These are phyloP conservation scores for Acridotheres tristis DNA, from an alignment of 2,797 vertebrate species.

Conservation along the genomic window DNA sequence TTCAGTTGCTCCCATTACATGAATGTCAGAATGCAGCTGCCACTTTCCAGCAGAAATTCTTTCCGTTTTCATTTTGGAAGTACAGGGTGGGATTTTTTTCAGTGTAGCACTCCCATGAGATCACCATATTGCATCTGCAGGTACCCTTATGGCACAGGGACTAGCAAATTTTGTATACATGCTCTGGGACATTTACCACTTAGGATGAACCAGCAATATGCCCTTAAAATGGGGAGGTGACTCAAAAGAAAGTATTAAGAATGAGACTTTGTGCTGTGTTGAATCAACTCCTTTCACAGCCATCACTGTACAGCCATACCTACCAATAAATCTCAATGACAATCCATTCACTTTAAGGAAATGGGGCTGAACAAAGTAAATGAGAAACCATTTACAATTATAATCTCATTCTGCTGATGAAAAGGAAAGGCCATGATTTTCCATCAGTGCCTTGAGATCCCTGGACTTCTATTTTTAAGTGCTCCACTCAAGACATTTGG, in stretches of 20 bases:
- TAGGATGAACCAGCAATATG: not conserved
- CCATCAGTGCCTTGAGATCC: not conserved
- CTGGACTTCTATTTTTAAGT: not conserved
- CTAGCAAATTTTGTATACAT: not conserved
- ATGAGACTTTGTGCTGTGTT: not conserved
- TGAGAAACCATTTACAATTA: constrained; percentile 5
- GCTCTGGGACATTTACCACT: not conserved
- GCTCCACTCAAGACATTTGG: not conserved
- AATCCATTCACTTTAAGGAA: not conserved
- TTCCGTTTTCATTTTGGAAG: constrained; percentile 62
- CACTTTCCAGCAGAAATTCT: constrained; percentile 73
- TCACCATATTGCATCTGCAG: constrained; percentile 13
- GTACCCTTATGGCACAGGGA: not conserved
- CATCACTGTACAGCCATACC: not conserved
- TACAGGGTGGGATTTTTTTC: not conserved
- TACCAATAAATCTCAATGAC: not conserved
- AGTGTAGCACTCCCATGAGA: constrained; percentile 31
- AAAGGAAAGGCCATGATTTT: not conserved
- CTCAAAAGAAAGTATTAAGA: not conserved
- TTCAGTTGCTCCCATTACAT: constrained; percentile 70
- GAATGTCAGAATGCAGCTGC: constrained; percentile 61
- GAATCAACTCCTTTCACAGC: not conserved
- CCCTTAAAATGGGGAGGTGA: not conserved
- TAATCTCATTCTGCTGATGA: not conserved
- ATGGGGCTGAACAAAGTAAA: not conserved